Conservation (phyloP, 2,113 vertebrate species). For the Callorhinus ursinus region DNA sequence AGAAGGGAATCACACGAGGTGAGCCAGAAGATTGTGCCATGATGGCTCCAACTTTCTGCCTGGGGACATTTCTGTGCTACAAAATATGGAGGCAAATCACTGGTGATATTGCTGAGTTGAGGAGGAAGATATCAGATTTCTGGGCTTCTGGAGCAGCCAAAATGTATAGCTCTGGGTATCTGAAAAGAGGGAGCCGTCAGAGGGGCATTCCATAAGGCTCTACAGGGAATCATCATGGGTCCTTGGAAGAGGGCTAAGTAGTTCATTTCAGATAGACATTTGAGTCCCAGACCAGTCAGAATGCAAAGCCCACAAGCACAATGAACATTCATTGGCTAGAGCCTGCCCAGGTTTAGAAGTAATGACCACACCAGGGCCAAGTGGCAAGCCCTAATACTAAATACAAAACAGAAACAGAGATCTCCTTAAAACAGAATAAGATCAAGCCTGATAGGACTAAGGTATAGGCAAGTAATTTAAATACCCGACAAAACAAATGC, state of each 20-base stretch:
- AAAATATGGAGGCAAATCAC: neutral
- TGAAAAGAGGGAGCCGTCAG: neutral
- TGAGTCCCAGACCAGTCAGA: neutral
- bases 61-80: neutral
- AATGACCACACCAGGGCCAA: neutral
- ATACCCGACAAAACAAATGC: neutral
- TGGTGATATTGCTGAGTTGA: neutral
- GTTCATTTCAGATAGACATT: neutral
- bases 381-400: neutral
- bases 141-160: neutral
- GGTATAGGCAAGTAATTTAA: neutral
- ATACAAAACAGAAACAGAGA: neutral
- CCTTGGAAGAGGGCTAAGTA: neutral
- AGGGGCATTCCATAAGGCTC: neutral
- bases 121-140: neutral
- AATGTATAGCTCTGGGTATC: neutral
- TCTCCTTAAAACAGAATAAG: neutral
- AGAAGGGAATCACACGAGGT: neutral
- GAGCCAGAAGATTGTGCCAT: neutral
- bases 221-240: neutral
- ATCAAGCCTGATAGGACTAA: neutral
- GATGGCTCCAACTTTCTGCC: neutral
- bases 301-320: neutral
- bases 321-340: neutral
- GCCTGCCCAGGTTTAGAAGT: neutral